phyloP scores from a whole-genome alignment of 2,888 invertebrate species.

The Drosophila ustulata region DNA sequence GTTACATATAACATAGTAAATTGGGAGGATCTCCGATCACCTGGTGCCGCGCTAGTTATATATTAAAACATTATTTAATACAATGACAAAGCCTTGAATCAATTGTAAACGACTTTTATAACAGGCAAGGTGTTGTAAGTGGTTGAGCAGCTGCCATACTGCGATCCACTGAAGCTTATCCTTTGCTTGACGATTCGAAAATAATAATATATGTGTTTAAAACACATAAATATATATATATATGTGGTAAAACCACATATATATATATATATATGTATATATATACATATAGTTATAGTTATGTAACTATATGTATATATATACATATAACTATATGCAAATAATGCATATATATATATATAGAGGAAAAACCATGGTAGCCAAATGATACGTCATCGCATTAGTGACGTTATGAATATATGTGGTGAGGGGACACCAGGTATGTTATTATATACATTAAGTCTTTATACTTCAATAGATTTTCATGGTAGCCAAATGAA shows the following conservation, averaged over 20 bases:
- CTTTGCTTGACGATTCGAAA: neutral
- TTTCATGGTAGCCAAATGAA: no score
- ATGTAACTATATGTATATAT: no score
- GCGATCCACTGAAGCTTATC: slow-evolving; percentile 26
- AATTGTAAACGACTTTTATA: slow-evolving; percentile 44
- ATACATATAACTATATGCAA: no score
- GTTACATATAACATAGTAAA: slow-evolving; percentile 12
- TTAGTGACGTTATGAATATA: no score
- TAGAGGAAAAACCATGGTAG: neutral
- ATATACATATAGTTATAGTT: no score
- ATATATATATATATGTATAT: no score
- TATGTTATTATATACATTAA: no score
- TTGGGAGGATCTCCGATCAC: slow-evolving; percentile 38
- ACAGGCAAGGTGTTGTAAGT: slow-evolving; percentile 30
- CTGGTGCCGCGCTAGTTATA: slow-evolving; percentile 12
- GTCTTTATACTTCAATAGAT: no score
- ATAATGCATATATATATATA: no score
- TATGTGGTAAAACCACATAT: no score
- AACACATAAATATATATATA: neutral
- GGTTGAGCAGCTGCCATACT: slow-evolving; percentile 12
- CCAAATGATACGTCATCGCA: neutral
- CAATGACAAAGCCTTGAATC: slow-evolving; percentile 33
- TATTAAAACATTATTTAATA: slow-evolving; percentile 38
- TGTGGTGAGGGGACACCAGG: no score
- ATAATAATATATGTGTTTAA: neutral